These are phyloP conservation scores for Micoletzkya japonica DNA, from an alignment of 2,888 invertebrate species.

Conservation along the genomic window DNA sequence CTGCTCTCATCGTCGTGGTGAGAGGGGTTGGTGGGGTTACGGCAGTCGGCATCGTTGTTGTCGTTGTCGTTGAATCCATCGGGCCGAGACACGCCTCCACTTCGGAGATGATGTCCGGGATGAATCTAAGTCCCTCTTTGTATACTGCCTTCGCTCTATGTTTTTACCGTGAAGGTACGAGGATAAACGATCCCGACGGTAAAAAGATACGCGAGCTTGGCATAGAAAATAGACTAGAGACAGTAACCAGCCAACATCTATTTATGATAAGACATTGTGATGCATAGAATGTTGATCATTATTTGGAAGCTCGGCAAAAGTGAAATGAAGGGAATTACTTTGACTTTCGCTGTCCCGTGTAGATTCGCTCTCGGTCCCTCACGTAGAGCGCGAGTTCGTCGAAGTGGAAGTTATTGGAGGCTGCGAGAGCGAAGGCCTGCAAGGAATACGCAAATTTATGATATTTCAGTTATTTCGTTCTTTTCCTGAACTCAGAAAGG, in stretches of 20 bases:
- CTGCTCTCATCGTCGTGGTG: neutral
- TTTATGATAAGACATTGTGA: neutral
- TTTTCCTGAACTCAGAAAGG: no score
- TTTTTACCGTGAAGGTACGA: no score
- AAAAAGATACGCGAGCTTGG: neutral
- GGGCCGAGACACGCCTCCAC: neutral
- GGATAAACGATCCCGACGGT: neutral
- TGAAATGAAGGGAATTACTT: slow-evolving; percentile 8
- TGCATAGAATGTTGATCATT: neutral
- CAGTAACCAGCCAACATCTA: neutral
- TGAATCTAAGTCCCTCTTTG: no score
- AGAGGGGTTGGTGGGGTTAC: neutral
- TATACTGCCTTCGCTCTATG: no score
- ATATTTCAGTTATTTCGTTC: no score
- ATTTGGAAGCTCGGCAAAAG: neutral
- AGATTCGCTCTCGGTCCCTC: slow-evolving; percentile 39
- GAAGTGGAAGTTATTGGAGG: slow-evolving; percentile 40
- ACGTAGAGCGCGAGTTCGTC: slow-evolving; percentile 50
- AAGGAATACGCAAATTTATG: no score
- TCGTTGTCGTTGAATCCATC: neutral
- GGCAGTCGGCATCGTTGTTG: neutral
- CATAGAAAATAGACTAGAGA: neutral
- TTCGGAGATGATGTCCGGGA: slow-evolving; percentile 21
- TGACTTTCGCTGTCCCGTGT: slow-evolving; percentile 37
- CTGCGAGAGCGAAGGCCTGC: slow-evolving; percentile 46